Evolutionary conservation across 1,140 invertebrate genomes (phyloP), one percentile per base, ranked within the genome.

Genomic region (Goniozus legneri): DNA sequence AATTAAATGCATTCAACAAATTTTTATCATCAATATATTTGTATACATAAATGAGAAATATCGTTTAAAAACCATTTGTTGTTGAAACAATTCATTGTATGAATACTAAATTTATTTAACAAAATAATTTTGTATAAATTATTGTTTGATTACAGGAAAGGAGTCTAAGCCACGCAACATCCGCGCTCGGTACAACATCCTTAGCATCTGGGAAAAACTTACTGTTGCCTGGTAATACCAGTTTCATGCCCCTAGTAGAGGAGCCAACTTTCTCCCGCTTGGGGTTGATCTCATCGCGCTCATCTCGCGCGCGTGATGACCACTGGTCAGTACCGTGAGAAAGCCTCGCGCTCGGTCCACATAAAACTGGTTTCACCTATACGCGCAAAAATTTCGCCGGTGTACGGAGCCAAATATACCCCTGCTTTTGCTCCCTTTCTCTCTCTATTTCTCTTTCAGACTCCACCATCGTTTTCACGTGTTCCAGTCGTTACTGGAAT

Each of bases 261-360:
- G n/a, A n/a, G n/a, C n/a, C n/a, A 13, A 14, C 33, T 36, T 14
- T 15, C 24, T 37, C 34, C 50, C 38, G 20, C 8, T 14, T 31
- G 51, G 49, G 49, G 32, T 35, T 21, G 22, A 43, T 47, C 15
- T 49, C 37, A 18, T 47, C 36, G 22, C 48, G 34, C 42, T 19
- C 31, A 54, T 54, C 39, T 61, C 52, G 31, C 15, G n/a, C n/a
- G n/a, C n/a, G 55, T 66, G 65, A 70, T 70, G 60, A 66, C 69
- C 62, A 60, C 42, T 60, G 64, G 64, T 61, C 61, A 64, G 50
- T 52, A 57, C 50, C 65, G 67, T 70, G 67, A 71, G 69, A 71
- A 71, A 62, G 40, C 32, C n/a, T n/a, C n/a, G n/a, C 15, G 21
- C 40, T 47, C 48, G 65, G 58, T 67, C 60, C 64, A 67, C 44